A percentile compares a stretch with the other conserved stretches of the same genome.
phyloP scores from a whole-genome alignment of 1,140 invertebrate genomes.

The Triops longicaudatus region DNA sequence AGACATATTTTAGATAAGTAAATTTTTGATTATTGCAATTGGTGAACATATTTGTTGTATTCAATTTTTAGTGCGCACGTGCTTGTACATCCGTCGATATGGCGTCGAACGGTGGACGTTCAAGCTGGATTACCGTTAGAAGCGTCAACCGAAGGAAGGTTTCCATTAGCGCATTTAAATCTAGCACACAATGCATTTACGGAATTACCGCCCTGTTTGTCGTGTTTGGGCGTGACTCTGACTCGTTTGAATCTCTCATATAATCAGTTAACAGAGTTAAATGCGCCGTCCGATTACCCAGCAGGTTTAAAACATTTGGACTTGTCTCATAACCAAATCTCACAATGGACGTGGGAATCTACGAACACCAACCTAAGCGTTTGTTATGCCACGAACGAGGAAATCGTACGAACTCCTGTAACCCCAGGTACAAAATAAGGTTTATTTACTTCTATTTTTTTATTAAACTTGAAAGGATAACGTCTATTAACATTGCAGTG shows the following conservation, averaged over 20 bases:
- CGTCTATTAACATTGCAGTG: too few species aligned
- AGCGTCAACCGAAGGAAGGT: background rate
- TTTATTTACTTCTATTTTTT: too few species aligned
- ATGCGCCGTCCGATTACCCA: constrained; percentile 82
- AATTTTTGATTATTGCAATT: too few species aligned
- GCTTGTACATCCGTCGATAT: background rate
- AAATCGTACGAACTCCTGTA: constrained; percentile 19
- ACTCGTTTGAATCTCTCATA: constrained; percentile 3
- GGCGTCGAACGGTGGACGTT: background rate
- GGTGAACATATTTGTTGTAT: too few species aligned
- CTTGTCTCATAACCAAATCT: constrained; percentile 84
- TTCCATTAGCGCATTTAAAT: background rate
- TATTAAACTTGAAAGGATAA: too few species aligned
- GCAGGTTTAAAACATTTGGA: constrained; percentile 80
- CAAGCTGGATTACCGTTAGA: background rate
- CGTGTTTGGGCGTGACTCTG: background rate
- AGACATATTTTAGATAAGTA: too few species aligned
- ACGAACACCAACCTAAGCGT: constrained; percentile 50
- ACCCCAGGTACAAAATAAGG: constrained; percentile 21
- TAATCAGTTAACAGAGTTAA: constrained; percentile 51
- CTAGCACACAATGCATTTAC: constrained; percentile 2
- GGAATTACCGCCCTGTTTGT: background rate
- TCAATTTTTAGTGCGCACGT: background rate
- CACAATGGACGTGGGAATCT: constrained; percentile 58
- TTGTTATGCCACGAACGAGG: constrained; percentile 51